Evolutionary conservation across 2,888 invertebrate genomes (phyloP).

Genomic region (Corythucha ciliata): DNA sequence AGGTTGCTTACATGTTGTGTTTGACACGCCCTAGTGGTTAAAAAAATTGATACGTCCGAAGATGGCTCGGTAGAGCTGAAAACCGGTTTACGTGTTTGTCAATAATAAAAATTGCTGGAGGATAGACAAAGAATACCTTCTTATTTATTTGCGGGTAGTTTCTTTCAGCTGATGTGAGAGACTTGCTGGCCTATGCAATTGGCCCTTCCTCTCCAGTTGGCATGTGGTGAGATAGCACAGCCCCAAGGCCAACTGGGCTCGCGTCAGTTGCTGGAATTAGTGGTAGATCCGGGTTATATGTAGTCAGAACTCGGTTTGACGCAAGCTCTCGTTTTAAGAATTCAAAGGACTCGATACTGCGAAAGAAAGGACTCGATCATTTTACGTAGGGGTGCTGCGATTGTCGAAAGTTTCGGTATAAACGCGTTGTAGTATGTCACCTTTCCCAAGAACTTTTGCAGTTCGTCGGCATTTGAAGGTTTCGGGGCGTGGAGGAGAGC

Average conservation of each 20-base stretch:
- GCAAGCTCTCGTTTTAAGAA: conserved; percentile 34
- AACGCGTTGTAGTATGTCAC: conserved; percentile 11
- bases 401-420: conserved; percentile 1
- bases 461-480: conserved; percentile 4
- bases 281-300: conserved; percentile 36
- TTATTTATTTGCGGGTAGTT: no score
- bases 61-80: no score
- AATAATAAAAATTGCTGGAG: no score
- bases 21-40: no score
- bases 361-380: conserved; percentile 30
- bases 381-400: conserved; percentile 15
- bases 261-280: conserved; percentile 37
- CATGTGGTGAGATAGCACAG: conserved; percentile 37
- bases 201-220: conserved; percentile 40
- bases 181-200: conserved; percentile 40
- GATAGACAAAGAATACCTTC: no score
- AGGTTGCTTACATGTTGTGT: no score
- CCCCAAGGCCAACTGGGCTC: conserved; percentile 20
- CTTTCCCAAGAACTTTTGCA: conserved; percentile 8
- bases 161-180: conserved; percentile 36
- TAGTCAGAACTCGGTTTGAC: conserved; percentile 22
- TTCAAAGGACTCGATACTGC: conserved; percentile 34
- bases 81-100: no score
- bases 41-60: no score
- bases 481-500: conserved; percentile 6